Evolutionary conservation across 2,888 invertebrate species (phyloP).

Genomic region (Lumbricus terrestris): DNA sequence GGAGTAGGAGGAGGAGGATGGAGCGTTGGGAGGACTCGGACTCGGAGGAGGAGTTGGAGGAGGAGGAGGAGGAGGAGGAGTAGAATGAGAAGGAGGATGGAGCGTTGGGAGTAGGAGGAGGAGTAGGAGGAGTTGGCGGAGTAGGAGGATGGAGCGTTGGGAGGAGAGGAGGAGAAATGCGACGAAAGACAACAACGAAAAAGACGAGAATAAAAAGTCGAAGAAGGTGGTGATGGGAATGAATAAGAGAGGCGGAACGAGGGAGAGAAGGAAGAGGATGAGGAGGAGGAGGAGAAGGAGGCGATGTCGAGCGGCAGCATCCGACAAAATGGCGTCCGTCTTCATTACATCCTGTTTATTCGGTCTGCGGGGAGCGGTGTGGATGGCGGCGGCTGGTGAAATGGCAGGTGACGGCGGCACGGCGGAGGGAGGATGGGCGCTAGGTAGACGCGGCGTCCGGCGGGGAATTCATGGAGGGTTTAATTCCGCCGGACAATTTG

Average conservation of each 20-base stretch:
- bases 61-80: no score
- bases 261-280: neutral
- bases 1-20: no score
- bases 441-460: neutral
- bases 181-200: neutral
- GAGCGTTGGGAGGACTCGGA: no score
- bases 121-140: no score
- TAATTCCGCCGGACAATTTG: neutral
- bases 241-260: neutral
- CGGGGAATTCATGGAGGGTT: neutral
- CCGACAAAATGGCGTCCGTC: conserved; percentile 3
- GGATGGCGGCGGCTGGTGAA: neutral
- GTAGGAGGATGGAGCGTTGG: no score
- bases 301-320: neutral
- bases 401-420: neutral
- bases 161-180: no score
- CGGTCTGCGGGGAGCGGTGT: neutral
- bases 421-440: neutral
- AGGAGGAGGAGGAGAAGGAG: conserved; percentile 8
- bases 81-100: no score
- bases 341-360: neutral
- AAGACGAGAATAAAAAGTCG: neutral
- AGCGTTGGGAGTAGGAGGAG: no score
- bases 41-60: no score
- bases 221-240: neutral